phyloP scores from a whole-genome alignment of 2,797 vertebrate genomes.

The Rachycentron canadum region DNA sequence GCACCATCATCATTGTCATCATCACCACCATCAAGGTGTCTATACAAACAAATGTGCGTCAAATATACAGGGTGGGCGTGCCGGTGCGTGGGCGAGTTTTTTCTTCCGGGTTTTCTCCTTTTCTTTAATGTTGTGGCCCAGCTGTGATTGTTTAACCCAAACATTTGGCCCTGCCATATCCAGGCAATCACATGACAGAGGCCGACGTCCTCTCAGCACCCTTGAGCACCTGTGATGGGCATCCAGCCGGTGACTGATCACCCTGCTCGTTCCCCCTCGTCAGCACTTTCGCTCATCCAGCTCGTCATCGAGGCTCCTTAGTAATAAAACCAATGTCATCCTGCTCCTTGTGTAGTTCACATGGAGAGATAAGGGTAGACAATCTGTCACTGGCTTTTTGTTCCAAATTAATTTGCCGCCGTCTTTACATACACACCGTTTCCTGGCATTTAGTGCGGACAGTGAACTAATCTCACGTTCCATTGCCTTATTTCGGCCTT shows the following conservation, averaged over 20 bases:
- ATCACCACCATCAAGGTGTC: conserved; percentile 40
- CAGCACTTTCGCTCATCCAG: conserved; percentile 82
- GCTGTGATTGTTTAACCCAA: conserved; percentile 72
- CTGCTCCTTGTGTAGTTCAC: conserved; percentile 76
- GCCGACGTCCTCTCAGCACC: conserved; percentile 79
- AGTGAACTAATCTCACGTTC: conserved; percentile 58
- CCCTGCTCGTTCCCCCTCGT: conserved; percentile 65
- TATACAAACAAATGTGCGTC: conserved; percentile 40
- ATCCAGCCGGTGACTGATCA: conserved; percentile 78
- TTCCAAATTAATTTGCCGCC: conserved; percentile 71
- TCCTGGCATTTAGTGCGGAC: conserved; percentile 65
- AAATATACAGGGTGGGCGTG: conserved; percentile 3
- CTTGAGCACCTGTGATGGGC: conserved; percentile 79
- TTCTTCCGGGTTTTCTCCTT: conserved; percentile 7
- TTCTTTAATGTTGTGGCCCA: conserved; percentile 33
- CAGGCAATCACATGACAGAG: conserved; percentile 68
- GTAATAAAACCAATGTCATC: conserved; percentile 86
- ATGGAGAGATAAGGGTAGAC: conserved; percentile 66
- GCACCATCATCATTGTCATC: conserved; percentile 43
- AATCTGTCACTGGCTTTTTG: conserved; percentile 66
- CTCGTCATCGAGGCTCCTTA: conserved; percentile 69
- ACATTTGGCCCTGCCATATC: conserved; percentile 52
- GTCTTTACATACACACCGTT: conserved; percentile 57
- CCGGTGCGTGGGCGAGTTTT: conserved; percentile 2
- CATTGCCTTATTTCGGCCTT: conserved; percentile 53